These are phyloP conservation scores for Conomelus anceps DNA, from an alignment of 2,888 invertebrate species.

Conservation along the genomic window DNA sequence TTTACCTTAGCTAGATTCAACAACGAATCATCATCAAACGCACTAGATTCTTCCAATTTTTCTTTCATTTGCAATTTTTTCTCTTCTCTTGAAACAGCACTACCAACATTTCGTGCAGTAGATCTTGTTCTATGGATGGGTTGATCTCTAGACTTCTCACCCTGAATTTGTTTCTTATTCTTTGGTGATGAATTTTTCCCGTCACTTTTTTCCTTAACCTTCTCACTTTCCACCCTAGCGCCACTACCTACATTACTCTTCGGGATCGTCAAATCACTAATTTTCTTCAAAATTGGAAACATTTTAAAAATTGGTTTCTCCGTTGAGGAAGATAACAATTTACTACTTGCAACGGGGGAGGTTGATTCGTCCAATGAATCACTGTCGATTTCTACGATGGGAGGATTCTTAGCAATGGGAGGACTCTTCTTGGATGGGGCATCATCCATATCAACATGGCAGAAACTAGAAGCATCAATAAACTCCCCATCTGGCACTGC, in stretches of 20 bases:
- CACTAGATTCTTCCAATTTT: neutral
- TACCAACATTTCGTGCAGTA: neutral
- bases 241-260: neutral
- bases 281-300: neutral
- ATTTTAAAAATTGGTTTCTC: neutral
- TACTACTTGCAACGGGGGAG: neutral
- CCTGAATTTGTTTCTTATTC: neutral
- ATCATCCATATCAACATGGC: constrained; percentile 23
- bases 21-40: neutral
- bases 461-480: constrained; percentile 32
- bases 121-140: neutral
- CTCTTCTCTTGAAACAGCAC: neutral
- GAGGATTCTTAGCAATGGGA: neutral
- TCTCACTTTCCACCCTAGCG: too few relatives aligned
- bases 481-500: too few relatives aligned
- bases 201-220: neutral
- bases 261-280: neutral
- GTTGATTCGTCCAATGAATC: neutral
- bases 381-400: neutral
- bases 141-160: neutral
- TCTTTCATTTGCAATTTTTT: neutral
- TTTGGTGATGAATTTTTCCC: neutral
- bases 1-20: neutral
- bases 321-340: neutral
- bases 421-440: neutral